A percentile compares a stretch with the other conserved stretches of the same genome.
phyloP scores from a whole-genome alignment of 2,888 invertebrate species.

The Scaptodrosophila latifasciaeformis region DNA sequence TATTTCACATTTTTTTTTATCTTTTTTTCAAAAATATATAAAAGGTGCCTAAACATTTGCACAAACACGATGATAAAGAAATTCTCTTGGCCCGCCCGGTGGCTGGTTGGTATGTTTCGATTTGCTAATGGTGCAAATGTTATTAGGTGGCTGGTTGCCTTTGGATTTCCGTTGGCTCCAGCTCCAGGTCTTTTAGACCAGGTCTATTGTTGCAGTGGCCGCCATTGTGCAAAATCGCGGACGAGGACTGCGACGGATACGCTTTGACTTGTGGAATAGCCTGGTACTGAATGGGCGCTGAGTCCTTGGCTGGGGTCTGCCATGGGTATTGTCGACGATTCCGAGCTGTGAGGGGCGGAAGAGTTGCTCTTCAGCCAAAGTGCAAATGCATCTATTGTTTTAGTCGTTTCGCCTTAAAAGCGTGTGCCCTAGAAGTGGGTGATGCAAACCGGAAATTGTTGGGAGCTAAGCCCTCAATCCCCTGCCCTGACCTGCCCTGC shows the following conservation, averaged over 20 bases:
- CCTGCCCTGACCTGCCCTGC: neutral
- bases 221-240: constrained; percentile 34
- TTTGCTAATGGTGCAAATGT: constrained; percentile 41
- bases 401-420: constrained; percentile 34
- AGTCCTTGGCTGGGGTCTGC: too few relatives aligned
- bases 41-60: constrained; percentile 63
- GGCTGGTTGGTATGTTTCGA: neutral
- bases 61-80: constrained; percentile 20
- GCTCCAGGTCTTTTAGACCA: constrained; percentile 9
- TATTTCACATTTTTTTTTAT: constrained; percentile 26
- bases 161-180: constrained; percentile 44
- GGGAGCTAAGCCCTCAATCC: constrained; percentile 3
- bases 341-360: constrained; percentile 22
- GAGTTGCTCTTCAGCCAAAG: constrained; percentile 50
- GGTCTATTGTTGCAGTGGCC: constrained; percentile 40
- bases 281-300: too few relatives aligned
- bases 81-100: neutral
- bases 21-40: constrained; percentile 33
- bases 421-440: constrained; percentile 41
- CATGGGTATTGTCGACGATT: too few relatives aligned
- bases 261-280: constrained; percentile 54
- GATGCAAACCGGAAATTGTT: constrained; percentile 51
- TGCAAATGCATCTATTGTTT: constrained; percentile 63
- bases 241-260: constrained; percentile 50
- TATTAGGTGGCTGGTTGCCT: constrained; percentile 64